Evolutionary conservation across 2,888 invertebrate species (phyloP).

Genomic region (Diarsia dahlii): DNA sequence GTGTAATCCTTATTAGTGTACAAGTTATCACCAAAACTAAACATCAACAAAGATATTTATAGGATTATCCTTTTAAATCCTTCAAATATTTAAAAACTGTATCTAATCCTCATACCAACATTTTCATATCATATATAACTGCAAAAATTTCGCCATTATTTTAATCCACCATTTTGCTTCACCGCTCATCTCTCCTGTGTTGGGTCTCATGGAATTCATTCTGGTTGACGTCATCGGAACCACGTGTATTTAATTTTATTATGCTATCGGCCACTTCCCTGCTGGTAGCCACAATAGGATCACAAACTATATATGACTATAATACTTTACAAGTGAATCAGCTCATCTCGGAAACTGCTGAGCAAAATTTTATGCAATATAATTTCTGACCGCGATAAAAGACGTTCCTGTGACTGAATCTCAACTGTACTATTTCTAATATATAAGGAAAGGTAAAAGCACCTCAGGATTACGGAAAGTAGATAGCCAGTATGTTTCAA

Average conservation of each 20-base stretch:
- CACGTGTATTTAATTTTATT: slow-evolving; percentile 68
- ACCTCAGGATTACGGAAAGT: slow-evolving; percentile 10
- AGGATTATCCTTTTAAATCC: slow-evolving; percentile 19
- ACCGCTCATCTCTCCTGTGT: slow-evolving; percentile 38
- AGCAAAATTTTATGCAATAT: background rate
- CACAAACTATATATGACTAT: slow-evolving; percentile 40
- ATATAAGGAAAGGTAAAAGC: background rate
- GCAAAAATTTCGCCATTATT: background rate
- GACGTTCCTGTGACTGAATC: background rate
- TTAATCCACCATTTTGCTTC: slow-evolving; percentile 1
- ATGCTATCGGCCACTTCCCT: slow-evolving; percentile 70
- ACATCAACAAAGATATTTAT: background rate
- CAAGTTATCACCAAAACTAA: background rate
- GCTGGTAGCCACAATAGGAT: slow-evolving; percentile 48
- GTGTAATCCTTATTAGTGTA: slow-evolving; percentile 46
- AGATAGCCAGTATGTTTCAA: slow-evolving; percentile 38
- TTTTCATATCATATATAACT: background rate
- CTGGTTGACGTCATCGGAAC: slow-evolving; percentile 63
- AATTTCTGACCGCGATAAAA: background rate
- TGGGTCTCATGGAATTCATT: slow-evolving; percentile 38
- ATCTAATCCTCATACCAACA: slow-evolving; percentile 6
- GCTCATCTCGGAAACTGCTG: background rate
- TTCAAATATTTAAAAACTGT: slow-evolving; percentile 23
- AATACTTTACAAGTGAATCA: background rate
- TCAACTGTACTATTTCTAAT: background rate